phyloP scores from a whole-genome alignment of 2,113 vertebrate genomes.

The Ardeotis arabs region DNA sequence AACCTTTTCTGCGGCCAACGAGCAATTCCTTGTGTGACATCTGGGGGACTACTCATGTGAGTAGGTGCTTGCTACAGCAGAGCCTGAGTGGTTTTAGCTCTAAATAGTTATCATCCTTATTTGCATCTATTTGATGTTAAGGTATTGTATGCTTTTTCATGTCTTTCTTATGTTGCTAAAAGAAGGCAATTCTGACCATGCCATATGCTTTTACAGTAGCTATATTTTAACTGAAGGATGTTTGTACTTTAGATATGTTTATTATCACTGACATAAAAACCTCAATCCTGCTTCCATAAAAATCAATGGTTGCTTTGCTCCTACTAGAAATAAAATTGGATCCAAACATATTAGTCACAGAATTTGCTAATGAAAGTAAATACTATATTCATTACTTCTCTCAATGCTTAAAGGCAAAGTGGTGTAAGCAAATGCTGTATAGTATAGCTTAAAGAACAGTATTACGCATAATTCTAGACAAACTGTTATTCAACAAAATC shows the following conservation, averaged over 20 bases:
- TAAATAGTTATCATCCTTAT: neutral
- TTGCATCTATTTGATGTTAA: neutral
- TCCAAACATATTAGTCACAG: neutral
- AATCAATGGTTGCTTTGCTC: constrained; percentile 1
- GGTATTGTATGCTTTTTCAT: neutral
- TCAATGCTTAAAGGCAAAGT: constrained; percentile 44
- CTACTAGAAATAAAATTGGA: constrained; percentile 14
- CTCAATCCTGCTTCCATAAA: constrained; percentile 27
- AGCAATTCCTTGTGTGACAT: neutral
- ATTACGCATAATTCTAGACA: neutral
- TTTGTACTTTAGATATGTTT: neutral
- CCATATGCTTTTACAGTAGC: neutral
- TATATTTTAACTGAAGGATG: neutral
- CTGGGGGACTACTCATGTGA: neutral
- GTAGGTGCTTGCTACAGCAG: neutral
- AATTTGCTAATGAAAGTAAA: constrained; percentile 6
- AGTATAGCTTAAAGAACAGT: neutral
- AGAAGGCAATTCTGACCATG: constrained; percentile 4
- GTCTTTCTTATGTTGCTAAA: neutral
- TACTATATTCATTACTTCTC: neutral
- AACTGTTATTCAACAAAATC: neutral
- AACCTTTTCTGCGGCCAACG: neutral
- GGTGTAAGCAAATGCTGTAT: constrained; percentile 7
- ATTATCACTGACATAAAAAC: constrained; percentile 10
- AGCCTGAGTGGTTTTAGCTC: neutral